Evolutionary conservation across 2,888 invertebrate species (phyloP).

Genomic region (Norana najaformis): DNA sequence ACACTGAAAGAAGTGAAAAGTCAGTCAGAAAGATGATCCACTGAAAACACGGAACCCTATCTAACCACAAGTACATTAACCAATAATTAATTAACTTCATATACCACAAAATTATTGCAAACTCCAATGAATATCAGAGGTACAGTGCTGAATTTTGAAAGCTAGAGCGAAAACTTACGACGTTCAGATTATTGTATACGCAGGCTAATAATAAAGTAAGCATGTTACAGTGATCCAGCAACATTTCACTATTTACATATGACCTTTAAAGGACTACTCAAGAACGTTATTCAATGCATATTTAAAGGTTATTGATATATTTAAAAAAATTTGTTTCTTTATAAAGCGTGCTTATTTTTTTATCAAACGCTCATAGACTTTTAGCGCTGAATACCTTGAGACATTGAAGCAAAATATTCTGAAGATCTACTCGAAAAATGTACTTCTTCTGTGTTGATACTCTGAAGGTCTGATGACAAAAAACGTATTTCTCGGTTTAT

Average conservation of each 20-base stretch:
- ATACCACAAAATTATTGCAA: too few relatives aligned
- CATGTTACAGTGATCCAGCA: not conserved
- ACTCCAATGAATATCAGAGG: too few relatives aligned
- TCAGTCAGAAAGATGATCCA: not conserved
- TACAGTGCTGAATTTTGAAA: not conserved
- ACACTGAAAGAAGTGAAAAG: not conserved
- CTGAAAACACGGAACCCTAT: not conserved
- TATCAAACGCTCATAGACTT: too few relatives aligned
- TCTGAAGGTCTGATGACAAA: not conserved
- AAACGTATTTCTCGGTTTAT: too few relatives aligned
- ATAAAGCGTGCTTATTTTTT: too few relatives aligned
- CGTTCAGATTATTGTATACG: not conserved
- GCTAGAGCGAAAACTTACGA: too few relatives aligned
- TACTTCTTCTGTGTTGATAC: not conserved
- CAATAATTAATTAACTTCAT: not conserved
- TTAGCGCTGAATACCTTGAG: not conserved
- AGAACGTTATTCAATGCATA: too few relatives aligned
- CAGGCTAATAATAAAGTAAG: not conserved
- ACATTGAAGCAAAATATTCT: not conserved
- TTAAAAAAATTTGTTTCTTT: too few relatives aligned
- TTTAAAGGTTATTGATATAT: too few relatives aligned
- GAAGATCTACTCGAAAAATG: not conserved
- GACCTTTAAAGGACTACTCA: too few relatives aligned
- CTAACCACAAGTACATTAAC: too few relatives aligned
- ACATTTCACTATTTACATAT: not conserved